Base-by-base conservation (phyloP, 2,113 vertebrate species). In the Clarias gariepinus region DNA sequence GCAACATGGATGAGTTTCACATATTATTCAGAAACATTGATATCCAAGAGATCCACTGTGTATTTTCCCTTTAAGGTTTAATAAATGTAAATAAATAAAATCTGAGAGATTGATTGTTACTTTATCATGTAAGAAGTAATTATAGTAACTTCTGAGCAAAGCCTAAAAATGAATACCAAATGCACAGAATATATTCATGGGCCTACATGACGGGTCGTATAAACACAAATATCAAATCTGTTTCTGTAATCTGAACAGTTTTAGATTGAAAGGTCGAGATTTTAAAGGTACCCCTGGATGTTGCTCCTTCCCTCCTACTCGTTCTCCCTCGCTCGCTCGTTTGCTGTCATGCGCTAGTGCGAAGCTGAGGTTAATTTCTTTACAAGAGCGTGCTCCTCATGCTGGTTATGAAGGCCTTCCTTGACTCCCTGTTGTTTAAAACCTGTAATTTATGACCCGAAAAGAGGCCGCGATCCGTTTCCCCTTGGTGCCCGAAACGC, bases 401-500 rank as follows among this genome's bases (percentile, higher is more conserved):
- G 89, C 68, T 81, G 87, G 77, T 90, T 87, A 89, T 82, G 81
- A 89, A 90, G 85, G 85, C 88, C 76, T 90, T 91, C 91, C 87
- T 87, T 82, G 80, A 88, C 86, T 91, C 90, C 87, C 89, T 82
- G 84, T 89, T 89, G 87, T 89, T 92, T 92, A 91, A 90, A 92
- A 85, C 84, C 87, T 87, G 79, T 87, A 87, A 92, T 92, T 91
- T 91, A 91, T 91, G 85, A 82, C 84, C 87, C 57, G 81, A 86
- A 86, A 86, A 91, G 86, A 88, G 85, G 80, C 86, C 85, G 53
- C 81, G 84, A 83, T 89, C 86, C 91, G 90, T 89, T 89, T 85
- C 90, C 89, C 88, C 90, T 87, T 69, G 81, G 90, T 89, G 89
- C 88, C 85, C 68, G 68, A 76, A 82, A 79, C 63, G 52, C 66